Evolutionary conservation across 1,140 invertebrate species (phyloP), one percentile per base, ranked within the genome.

Genomic region (Lethrus apterus): DNA sequence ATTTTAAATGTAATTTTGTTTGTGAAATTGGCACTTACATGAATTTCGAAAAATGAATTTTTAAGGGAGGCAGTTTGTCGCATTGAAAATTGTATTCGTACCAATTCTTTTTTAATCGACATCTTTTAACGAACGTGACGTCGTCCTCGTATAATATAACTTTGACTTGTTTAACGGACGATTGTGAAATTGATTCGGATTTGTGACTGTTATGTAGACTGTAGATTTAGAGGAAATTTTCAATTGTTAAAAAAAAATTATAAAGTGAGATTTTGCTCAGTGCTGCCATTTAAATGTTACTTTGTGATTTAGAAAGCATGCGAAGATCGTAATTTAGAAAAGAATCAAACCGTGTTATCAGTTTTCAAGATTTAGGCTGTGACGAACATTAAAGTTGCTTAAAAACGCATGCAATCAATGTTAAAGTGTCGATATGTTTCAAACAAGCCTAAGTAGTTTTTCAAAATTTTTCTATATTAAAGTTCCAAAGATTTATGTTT

Each of bases 351-450:
- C 8, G 32, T 48, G 43, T 49, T 48, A 52, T 48, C 4, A 23
- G 3, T 26, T 21, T 55, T 58, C 50, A 29, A 54, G 48, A 54
- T 60, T 59, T 60, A 56, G 59, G 59, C 59, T 60, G 59, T 60
- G 59, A 60, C 54, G 44, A 51, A 52, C 35, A n/a, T 26, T 26
- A 7, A 7, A 26, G 7, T 7, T 26, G 7, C n/a, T 26, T 26
- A 14, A 34, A 34, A 2, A 34, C 14, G 14, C 14, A 34, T 17
- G 2, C 2, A 14, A 14, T 17, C 2, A 3, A 34, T 34, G 9
- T 17, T 17, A 34, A 14, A 14, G 11, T 34, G 9, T 10, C 11
- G 15, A 48, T 50, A 50, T n/a, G n/a, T n/a, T n/a, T n/a, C n/a
- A n/a, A n/a, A n/a, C n/a, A n/a, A n/a, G n/a, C n/a, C n/a, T n/a